Evolutionary conservation across 2,797 vertebrate species (phyloP), one percentile per base, ranked within the genome.

Genomic region (Antrozous pallidus): DNA sequence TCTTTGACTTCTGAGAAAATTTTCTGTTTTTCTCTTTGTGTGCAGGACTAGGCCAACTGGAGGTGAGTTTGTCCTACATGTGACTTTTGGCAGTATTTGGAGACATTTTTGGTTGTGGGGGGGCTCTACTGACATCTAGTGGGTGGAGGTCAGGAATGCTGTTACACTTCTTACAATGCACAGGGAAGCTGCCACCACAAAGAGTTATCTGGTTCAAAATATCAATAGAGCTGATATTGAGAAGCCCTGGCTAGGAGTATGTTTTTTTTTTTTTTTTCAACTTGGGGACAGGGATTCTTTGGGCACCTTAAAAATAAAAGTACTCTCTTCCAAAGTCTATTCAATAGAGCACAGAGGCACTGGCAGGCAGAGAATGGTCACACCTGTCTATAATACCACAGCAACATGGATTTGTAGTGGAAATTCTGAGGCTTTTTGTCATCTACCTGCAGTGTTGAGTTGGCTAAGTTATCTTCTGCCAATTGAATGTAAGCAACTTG

Each of bases 241-340:
- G 80, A 85, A 83, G 47, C 45, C 73, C 58, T 38, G 31, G n/a
- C 28, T 49, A 22, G 58, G 22, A 65, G 3, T 49, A 26, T 28
- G 12, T n/a, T n/a, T n/a, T n/a, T n/a, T n/a, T n/a, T 71, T 82
- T 88, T 38, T 8, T 95, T 97, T 81, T 79, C 18, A 10, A 18
- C 20, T 54, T 92, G 28, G 3, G 11, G 18, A 40, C 31, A 38
- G 40, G 38, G 26, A 1, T 84, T 67, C 36, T 77, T 80, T 16
- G n/a, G 28, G 31, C 17, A 61, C 22, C 49, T 92, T 73, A 78
- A 90, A 73, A 77, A n/a, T 5, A 0, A 20, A 73, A 26, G 28
- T 63, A 26, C 6, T 94, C 26, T 78, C 38, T 88, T 75, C 36
- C 26, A 88, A 80, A 69, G 49, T 26, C 1, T 8, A 51, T 63